Percentiles rank a stretch among this genome's conserved stretches.
Evolutionary conservation across 2,888 invertebrate genomes (phyloP).

Genomic region (Lasius fuliginosus): DNA sequence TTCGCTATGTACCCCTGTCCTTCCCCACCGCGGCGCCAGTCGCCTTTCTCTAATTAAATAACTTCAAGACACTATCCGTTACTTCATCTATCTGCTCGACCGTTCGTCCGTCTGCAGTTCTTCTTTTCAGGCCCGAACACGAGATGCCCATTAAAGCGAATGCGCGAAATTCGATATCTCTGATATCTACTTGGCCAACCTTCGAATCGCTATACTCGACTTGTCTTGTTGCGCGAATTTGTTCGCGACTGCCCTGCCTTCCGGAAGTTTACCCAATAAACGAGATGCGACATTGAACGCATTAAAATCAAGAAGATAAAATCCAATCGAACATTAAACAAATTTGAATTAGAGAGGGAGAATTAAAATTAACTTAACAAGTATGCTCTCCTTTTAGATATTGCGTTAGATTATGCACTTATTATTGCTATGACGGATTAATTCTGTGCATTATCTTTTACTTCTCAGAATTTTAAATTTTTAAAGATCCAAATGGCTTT

Average conservation of each 20-base stretch:
- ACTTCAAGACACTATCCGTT: slow-evolving; percentile 83
- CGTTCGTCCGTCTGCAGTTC: slow-evolving; percentile 62
- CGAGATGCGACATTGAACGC: neutral
- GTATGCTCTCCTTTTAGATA: neutral
- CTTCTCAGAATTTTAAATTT: neutral
- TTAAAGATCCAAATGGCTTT: neutral
- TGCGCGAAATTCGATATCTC: slow-evolving; percentile 79
- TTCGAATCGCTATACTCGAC: slow-evolving; percentile 52
- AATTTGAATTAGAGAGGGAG: neutral
- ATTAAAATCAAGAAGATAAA: slow-evolving; percentile 23
- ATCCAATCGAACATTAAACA: neutral
- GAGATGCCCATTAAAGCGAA: slow-evolving; percentile 81
- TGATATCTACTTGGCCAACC: slow-evolving; percentile 71
- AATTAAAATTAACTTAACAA: slow-evolving; percentile 24
- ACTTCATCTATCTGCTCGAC: slow-evolving; percentile 77
- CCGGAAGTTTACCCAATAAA: slow-evolving; percentile 22
- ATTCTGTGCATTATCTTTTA: neutral
- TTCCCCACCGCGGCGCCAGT: slow-evolving; percentile 18
- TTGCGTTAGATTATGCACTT: neutral
- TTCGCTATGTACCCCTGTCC: slow-evolving; percentile 43
- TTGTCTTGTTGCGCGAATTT: slow-evolving; percentile 30
- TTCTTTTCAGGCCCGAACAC: slow-evolving; percentile 73
- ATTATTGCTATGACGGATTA: neutral
- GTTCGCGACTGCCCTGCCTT: slow-evolving; percentile 11
- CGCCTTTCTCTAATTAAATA: slow-evolving; percentile 83